Conservation (phyloP, 2,888 invertebrate species). For the Schizaphis graminum region DNA sequence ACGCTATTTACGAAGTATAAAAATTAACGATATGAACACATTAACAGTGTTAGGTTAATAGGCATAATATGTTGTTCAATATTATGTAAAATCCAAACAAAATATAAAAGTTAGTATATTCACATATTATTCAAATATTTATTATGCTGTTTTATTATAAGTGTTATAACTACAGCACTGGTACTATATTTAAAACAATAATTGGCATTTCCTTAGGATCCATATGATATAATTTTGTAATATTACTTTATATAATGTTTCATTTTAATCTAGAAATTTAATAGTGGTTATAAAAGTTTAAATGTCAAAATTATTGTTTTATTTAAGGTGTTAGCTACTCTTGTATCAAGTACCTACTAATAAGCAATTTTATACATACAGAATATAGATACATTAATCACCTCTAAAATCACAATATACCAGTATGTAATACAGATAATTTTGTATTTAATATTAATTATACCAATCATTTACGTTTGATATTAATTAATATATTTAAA, state of each 20-base stretch:
- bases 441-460: background rate
- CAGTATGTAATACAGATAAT: background rate
- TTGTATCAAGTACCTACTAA: background rate
- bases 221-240: too few species aligned
- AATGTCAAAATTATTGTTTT: background rate
- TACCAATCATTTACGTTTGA: background rate
- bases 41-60: background rate
- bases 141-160: background rate
- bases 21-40: background rate
- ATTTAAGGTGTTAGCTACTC: background rate
- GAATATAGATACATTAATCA: background rate
- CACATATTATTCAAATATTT: background rate
- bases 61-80: background rate
- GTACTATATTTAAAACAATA: background rate
- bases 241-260: background rate
- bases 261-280: background rate
- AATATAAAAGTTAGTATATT: background rate
- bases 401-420: background rate
- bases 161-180: background rate
- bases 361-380: background rate
- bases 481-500: background rate
- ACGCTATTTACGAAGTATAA: background rate
- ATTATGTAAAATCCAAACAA: background rate
- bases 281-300: background rate
- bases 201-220: background rate